Conservation (phyloP, 2,113 vertebrate genomes). For the Dicaeum eximium region DNA sequence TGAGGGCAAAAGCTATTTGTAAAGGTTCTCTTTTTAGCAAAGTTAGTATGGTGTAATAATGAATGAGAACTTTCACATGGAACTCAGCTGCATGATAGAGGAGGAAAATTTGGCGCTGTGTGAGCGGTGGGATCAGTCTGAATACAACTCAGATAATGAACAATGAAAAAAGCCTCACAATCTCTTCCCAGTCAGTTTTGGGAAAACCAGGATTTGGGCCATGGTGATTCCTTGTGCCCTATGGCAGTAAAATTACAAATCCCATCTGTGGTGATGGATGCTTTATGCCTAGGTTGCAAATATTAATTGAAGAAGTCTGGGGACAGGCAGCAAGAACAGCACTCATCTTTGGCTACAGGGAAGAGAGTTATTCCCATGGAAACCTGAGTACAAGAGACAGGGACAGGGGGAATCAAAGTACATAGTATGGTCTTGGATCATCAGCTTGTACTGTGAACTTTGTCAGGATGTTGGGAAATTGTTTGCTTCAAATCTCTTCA, state of each 20-base stretch:
- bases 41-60: background rate
- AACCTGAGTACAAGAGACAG: background rate
- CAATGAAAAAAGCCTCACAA: background rate
- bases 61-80: fast-evolving
- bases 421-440: conserved; percentile 1
- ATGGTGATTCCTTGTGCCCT: background rate
- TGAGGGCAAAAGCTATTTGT: background rate
- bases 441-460: conserved; percentile 33
- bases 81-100: background rate
- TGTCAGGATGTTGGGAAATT: conserved; percentile 32
- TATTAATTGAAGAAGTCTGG: background rate
- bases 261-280: background rate
- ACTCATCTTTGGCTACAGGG: background rate
- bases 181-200: background rate
- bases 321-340: background rate
- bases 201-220: background rate
- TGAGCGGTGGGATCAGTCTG: background rate
- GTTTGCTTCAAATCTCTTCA: background rate
- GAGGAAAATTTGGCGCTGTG: fast-evolving
- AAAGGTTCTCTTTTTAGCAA: background rate
- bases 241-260: background rate
- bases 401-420: conserved; percentile 15
- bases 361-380: background rate
- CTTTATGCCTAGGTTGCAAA: background rate
- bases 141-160: background rate